phyloP scores from a whole-genome alignment of 2,888 invertebrate genomes.

The Pachycephus smyrnensis region DNA sequence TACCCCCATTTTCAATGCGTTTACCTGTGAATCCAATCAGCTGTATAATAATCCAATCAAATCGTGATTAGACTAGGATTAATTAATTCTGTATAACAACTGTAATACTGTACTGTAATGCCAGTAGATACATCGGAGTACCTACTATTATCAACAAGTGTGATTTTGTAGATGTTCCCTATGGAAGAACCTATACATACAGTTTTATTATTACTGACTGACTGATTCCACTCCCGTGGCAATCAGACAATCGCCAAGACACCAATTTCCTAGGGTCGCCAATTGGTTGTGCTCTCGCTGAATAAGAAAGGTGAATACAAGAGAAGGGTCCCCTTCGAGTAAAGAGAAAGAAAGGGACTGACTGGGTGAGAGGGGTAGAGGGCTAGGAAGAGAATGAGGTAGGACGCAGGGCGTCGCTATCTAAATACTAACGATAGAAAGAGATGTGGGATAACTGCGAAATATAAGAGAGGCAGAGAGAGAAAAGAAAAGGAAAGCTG shows the following conservation, averaged over 20 bases:
- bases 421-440: not conserved
- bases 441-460: not conserved
- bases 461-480: not conserved
- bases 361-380: conserved; percentile 41
- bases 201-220: not conserved
- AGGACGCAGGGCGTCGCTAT: not conserved
- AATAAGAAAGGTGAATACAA: not conserved
- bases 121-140: not conserved
- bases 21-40: too few species aligned
- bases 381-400: conserved; percentile 5
- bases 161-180: not conserved
- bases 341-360: conserved; percentile 11
- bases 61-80: not conserved
- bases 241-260: not conserved
- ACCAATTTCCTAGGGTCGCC: not conserved
- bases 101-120: not conserved
- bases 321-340: conserved; percentile 7
- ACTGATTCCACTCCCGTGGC: not conserved
- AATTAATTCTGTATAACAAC: not conserved
- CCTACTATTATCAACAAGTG: not conserved
- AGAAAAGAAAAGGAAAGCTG: conserved; percentile 28
- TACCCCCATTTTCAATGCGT: too few species aligned
- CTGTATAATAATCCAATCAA: not conserved
- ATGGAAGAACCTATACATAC: not conserved
- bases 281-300: not conserved